Conservation (phyloP, 2,888 invertebrate species). For the Slavum lentiscoides region DNA sequence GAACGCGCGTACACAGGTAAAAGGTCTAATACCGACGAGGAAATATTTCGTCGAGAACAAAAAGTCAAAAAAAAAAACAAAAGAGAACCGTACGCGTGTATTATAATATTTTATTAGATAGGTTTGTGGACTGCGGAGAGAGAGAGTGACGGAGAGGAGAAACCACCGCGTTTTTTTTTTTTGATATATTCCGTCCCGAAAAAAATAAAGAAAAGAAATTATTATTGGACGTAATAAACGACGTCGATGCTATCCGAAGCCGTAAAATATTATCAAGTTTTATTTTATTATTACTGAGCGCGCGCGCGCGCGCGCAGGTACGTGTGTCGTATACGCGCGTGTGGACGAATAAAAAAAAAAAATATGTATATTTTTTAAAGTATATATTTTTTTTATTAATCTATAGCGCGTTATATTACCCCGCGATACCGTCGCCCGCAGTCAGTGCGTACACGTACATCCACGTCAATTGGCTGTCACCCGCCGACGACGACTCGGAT, state of each 20-base stretch:
- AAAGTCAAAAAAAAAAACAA: neutral
- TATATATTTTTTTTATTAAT: slow-evolving; percentile 6
- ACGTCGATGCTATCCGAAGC: slow-evolving; percentile 40
- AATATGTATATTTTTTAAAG: neutral
- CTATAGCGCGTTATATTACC: neutral
- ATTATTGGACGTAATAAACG: slow-evolving; percentile 51
- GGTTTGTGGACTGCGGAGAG: no score
- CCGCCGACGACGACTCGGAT: slow-evolving; percentile 18
- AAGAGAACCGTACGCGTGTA: neutral
- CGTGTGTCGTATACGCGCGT: neutral
- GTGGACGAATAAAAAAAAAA: slow-evolving; percentile 12
- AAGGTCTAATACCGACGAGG: neutral
- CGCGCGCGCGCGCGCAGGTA: neutral
- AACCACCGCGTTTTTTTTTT: neutral
- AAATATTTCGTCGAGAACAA: neutral
- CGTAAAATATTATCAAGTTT: slow-evolving; percentile 49
- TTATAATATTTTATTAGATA: no score
- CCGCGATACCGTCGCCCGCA: neutral
- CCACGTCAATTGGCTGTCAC: slow-evolving; percentile 50
- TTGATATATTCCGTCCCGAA: slow-evolving; percentile 15
- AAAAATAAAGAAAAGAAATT: neutral
- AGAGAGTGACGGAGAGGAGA: neutral
- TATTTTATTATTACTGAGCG: slow-evolving; percentile 3
- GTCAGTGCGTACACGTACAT: no score
- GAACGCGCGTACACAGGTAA: neutral